Base-by-base conservation (phyloP, 2,888 invertebrate species). In the Zaprionus obscuricornis region DNA sequence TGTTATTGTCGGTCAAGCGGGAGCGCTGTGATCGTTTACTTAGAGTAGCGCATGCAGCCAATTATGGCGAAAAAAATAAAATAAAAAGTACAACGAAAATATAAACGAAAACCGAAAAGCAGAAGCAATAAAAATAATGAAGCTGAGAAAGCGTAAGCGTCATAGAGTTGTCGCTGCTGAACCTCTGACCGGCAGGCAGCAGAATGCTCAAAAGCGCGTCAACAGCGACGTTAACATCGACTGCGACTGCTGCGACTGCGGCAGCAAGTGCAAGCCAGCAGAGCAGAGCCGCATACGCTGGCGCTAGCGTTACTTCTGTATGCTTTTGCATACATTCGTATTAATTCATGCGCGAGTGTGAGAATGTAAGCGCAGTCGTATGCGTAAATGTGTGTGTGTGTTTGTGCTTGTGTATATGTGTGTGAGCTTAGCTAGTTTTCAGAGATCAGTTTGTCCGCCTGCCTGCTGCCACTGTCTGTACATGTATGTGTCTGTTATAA, bases 151-250 rank as follows among this genome's bases (percentile, higher is more conserved):
- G 55, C 76, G 34, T 22, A 75, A 63, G 55, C 76, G 34, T 22
- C 43, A 4, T 52, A 55, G 49, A 49, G 68, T 60, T 45, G 52
- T 31, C 27, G 26, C 31, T 47, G 31, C 22, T 47, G 47, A 59
- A 84, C 84, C 77, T 77, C 81, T 76, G 77, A 81, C 81, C 84
- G 59, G 33, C 17, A 10, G 10, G 22, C 62, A 40, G 26, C 39
- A 24, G n/a, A n/a, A 51, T 42, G 26, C n/a, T 7, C 17, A 18
- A 18, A 22, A 1, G 16, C 22, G 42, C 24, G 14, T 8, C 18
- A 2, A 54, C 37, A 8, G 14, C 13, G 27, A 42, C n/a, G n/a
- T n/a, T n/a, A n/a, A n/a, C 36, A 13, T 29, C 50, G 36, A 29
- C 52, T 17, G 57, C 49, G 27, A 22, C 29, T 2, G n/a, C n/a